Percentiles rank a stretch among this genome's conserved stretches.
These are phyloP conservation scores for Dinomys branickii DNA, from an alignment of 2,113 vertebrate genomes.

Conservation along the genomic window DNA sequence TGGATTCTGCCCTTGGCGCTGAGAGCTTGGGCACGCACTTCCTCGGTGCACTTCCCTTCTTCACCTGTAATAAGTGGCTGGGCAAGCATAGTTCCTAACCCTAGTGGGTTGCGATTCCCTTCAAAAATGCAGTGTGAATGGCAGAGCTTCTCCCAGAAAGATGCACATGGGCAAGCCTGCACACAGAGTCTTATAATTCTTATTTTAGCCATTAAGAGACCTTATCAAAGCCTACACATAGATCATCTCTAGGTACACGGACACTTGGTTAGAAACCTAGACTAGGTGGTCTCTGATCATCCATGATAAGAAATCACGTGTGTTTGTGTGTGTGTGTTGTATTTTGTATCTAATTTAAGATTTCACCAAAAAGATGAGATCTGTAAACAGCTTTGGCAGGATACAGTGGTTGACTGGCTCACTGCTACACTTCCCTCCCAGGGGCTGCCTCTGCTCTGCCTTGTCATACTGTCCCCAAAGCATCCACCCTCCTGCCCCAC, in stretches of 20 bases:
- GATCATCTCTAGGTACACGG: not conserved
- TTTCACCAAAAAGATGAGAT: slow-evolving; percentile 1
- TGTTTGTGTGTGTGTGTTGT: not conserved
- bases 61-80: not conserved
- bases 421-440: not conserved
- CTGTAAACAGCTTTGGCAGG: not conserved
- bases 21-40: not conserved
- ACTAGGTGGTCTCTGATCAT: not conserved
- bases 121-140: slow-evolving; percentile 36
- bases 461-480: not conserved
- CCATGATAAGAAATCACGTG: not conserved
- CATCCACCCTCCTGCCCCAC: not conserved
- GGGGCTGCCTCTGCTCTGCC: not conserved
- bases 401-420: not conserved
- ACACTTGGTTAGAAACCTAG: slow-evolving; percentile 21
- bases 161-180: not conserved
- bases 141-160: slow-evolving; percentile 27
- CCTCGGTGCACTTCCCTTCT: not conserved
- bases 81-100: not conserved
- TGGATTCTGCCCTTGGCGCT: not conserved
- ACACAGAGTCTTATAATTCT: not conserved
- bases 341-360: slow-evolving; percentile 17
- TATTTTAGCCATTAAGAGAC: not conserved
- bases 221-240: not conserved
- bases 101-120: not conserved